Conservation (phyloP, 2,797 vertebrate genomes). For the Paratrypauchen microcephalus region DNA sequence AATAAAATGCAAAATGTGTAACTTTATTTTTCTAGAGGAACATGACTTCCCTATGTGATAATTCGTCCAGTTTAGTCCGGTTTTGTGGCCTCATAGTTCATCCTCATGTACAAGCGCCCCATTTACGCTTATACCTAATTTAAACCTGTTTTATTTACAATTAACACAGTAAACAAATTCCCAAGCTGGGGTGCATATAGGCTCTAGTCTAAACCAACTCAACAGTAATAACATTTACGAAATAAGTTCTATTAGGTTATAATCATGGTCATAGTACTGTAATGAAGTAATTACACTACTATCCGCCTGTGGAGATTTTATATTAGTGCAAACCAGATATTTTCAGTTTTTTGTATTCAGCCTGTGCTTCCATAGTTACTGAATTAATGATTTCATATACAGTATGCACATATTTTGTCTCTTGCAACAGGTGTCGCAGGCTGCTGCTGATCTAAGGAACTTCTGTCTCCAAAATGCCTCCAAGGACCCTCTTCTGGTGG, state of each 20-base stretch:
- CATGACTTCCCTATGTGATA: not conserved
- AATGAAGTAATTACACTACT: not conserved
- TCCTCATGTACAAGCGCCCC: not conserved
- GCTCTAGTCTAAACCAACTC: too few species aligned
- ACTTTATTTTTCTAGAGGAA: not conserved
- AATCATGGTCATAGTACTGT: too few species aligned
- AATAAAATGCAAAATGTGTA: constrained; percentile 52
- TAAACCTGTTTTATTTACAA: not conserved
- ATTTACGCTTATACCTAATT: too few species aligned
- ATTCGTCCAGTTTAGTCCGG: constrained; percentile 7
- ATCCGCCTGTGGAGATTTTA: not conserved
- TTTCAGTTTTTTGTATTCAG: not conserved
- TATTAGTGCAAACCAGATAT: not conserved
- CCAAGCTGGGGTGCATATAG: not conserved
- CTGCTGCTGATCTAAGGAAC: constrained; percentile 76
- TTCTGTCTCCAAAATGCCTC: constrained; percentile 80
- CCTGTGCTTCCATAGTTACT: not conserved
- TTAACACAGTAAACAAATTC: not conserved
- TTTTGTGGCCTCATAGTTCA: constrained; percentile 5
- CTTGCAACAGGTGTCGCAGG: constrained; percentile 76
- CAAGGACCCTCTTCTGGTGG: constrained; percentile 81
- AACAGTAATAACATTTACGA: too few species aligned
- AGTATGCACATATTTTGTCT: constrained; percentile 24
- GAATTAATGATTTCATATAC: not conserved
- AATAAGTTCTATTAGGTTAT: too few species aligned